Evolutionary conservation across 2,113 vertebrate species (phyloP), one percentile per base, ranked within the genome.

Genomic region (Caracal caracal): DNA sequence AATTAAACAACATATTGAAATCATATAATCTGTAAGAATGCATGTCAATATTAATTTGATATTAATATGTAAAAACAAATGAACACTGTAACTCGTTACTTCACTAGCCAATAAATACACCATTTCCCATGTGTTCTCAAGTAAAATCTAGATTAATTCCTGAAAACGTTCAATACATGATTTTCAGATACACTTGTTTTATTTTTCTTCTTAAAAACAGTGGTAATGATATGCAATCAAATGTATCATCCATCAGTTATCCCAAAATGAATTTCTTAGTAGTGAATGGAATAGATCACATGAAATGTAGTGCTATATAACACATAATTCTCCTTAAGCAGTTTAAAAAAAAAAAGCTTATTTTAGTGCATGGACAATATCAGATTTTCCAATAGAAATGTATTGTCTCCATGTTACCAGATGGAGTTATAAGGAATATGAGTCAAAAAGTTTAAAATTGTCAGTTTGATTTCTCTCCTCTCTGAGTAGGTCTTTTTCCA

Each of bases 361-460:
- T 88, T 84, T 94, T 10, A 82, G 5, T 79, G 2, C 9, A 15
- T 6, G 81, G 19, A 89, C n/a, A 94, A 65, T 20, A 93, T 37
- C 61, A 96, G 13, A 53, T 95, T 91, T 96, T 95, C 63, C 20
- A 78, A 37, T 3, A 94, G 73, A 93, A 85, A 93, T 78, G 13
- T 47, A 75, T 82, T 87, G 81, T 90, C 33, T 85, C 20, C 28
- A 49, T 49, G 13, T 90, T 82, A 63, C 73, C 78, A 97, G 76
- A 56, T 66, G 37, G 68, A 80, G 3, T 85, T 24, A 56, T 40
- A 78, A 19, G 76, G 9, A 71, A 94, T 37, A 30, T 75, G 79
- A 91, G 35, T 91, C 10, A 85, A 81, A 94, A 71, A 78, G 15
- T 53, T 89, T 66, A 47, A 93, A 78, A 61, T 33, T 93, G 28